Evolutionary conservation across 2,888 invertebrate species (phyloP), one percentile per base, ranked within the genome.

Genomic region (Tetranychus truncatus): DNA sequence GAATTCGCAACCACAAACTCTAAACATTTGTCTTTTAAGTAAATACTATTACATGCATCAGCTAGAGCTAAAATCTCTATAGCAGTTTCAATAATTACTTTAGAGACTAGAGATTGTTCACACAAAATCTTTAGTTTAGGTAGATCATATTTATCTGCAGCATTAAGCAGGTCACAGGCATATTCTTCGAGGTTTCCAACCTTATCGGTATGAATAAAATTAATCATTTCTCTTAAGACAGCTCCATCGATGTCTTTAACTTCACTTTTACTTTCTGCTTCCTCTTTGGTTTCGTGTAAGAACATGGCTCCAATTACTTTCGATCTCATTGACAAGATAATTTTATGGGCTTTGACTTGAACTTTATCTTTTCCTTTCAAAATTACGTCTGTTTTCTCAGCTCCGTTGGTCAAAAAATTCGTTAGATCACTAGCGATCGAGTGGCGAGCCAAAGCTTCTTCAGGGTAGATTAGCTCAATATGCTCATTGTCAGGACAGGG

Each of bases 241-340:
- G 73, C 66, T 21, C 66, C 73, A 66, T 73, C 73, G 4, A 73
- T 65, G 21, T 73, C 73, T 24, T 46, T 24, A n/a, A 73, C n/a
- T 24, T 73, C 66, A 66, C 55, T 66, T 21, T 65, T 24, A 55
- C 15, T 55, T 21, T 73, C 66, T 18, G 66, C 21, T 55, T 65
- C 46, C 55, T 73, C 73, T 15, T 65, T 55, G 45, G 55, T 55
- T 34, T 55, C 65, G 21, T 73, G 73, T 20, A 6, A 34, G 55
- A 73, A 65, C 73, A 73, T 73, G n/a, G 66, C 73, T 73, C 45
- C 73, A 20, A 73, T 44, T 21, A 73, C 73, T 65, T 73, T 66
- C 15, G 73, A 73, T 20, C 73, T 46, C 5, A 45, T 45, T 55
- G 34, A n/a, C 20, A 73, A 24, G 15, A 73, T 45, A n/a, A 66